A percentile compares a stretch with the other conserved stretches of the same genome.
phyloP scores from a whole-genome alignment of 2,113 vertebrate genomes.

The Bubo blakistoni region DNA sequence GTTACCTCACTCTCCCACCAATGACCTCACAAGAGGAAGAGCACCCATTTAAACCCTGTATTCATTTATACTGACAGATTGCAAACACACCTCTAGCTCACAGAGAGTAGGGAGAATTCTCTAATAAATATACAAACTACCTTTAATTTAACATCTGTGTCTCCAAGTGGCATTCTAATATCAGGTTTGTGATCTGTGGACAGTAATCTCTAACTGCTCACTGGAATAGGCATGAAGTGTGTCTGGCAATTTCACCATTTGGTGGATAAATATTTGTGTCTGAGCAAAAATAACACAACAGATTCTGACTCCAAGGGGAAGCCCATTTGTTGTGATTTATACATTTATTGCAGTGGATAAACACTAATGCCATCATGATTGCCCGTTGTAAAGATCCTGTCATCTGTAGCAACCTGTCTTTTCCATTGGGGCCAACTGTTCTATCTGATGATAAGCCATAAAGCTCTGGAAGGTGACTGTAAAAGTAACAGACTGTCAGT shows the following conservation, averaged over 20 bases:
- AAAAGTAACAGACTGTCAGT: neutral
- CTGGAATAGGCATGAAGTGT: neutral
- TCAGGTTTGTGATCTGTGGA: neutral
- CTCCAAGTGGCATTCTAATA: neutral
- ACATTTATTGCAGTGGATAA: slow-evolving; percentile 38
- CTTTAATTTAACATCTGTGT: neutral
- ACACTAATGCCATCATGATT: slow-evolving; percentile 20
- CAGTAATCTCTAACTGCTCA: neutral
- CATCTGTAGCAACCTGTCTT: slow-evolving; percentile 25
- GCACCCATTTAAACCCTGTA: neutral
- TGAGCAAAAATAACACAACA: slow-evolving; percentile 30
- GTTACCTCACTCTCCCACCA: neutral
- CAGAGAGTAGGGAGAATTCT: neutral
- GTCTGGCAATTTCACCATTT: neutral
- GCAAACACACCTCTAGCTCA: neutral
- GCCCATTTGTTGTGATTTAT: slow-evolving; percentile 62
- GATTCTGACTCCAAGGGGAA: slow-evolving; percentile 26
- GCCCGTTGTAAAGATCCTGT: slow-evolving; percentile 28
- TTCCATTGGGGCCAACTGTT: neutral
- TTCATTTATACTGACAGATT: neutral
- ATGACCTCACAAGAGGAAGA: neutral
- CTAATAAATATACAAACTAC: neutral
- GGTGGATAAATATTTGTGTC: slow-evolving; percentile 4
- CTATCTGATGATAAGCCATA: neutral
- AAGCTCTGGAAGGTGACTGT: slow-evolving; percentile 1